Evolutionary conservation across 2,888 invertebrate genomes (phyloP).

Genomic region (Cephonodes hylas): DNA sequence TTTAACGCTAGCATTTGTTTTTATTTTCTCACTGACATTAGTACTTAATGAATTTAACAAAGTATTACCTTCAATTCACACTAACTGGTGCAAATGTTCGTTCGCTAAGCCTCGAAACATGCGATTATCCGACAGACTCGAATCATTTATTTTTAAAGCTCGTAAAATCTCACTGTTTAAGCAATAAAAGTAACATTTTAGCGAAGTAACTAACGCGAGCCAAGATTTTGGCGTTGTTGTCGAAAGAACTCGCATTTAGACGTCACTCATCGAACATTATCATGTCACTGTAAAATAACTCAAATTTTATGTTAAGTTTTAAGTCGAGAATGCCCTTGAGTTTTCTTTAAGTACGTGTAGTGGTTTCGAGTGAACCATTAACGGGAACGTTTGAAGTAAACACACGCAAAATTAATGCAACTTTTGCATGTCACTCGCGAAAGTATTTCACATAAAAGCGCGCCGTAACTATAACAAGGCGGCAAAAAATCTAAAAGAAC

Average conservation of each 20-base stretch:
- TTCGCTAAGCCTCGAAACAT: conserved; percentile 58
- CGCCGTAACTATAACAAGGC: conserved; percentile 54
- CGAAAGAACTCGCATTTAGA: conserved; percentile 49
- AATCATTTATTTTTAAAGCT: conserved; percentile 77
- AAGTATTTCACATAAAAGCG: conserved; percentile 68
- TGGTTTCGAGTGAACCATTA: conserved; percentile 16
- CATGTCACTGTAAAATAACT: conserved; percentile 63
- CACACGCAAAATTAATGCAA: conserved; percentile 56
- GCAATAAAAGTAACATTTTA: conserved; percentile 78
- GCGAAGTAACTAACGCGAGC: conserved; percentile 58
- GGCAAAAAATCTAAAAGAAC: conserved; percentile 58
- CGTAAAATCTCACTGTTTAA: conserved; percentile 77
- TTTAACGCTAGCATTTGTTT: conserved; percentile 11
- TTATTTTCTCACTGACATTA: not conserved
- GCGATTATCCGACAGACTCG: conserved; percentile 59
- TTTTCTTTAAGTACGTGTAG: not conserved
- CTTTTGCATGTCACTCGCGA: conserved; percentile 69
- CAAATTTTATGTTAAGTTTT: not conserved
- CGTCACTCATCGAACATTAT: conserved; percentile 66
- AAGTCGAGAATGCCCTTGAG: not conserved
- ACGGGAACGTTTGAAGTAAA: conserved; percentile 46
- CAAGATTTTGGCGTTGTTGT: conserved; percentile 51
- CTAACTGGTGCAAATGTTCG: conserved; percentile 68
- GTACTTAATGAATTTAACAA: conserved; percentile 35
- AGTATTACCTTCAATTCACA: conserved; percentile 57